A percentile compares a stretch with the other conserved stretches of the same genome.
phyloP scores from a whole-genome alignment of 1,140 invertebrate genomes.

The Dinoponera quadriceps region DNA sequence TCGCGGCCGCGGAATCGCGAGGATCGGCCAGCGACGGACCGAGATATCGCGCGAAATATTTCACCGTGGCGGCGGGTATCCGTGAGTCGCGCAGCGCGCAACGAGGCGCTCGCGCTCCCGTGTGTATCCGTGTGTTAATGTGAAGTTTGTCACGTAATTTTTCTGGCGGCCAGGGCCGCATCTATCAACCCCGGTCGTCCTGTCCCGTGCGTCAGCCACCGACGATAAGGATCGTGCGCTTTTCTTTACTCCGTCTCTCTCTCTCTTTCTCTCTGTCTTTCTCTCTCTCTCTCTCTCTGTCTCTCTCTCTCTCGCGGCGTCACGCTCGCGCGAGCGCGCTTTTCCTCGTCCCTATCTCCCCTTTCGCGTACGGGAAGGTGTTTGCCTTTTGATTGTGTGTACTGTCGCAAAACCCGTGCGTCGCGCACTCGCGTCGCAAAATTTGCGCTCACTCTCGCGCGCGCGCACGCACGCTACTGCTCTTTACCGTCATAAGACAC shows the following conservation, averaged over 20 bases:
- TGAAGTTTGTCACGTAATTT: conserved; percentile 85
- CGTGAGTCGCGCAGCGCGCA: conserved; percentile 14
- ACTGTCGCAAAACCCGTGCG: neutral
- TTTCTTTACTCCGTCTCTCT: conserved; percentile 42
- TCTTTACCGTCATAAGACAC: neutral
- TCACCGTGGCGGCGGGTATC: conserved; percentile 15
- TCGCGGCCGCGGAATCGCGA: conserved; percentile 57
- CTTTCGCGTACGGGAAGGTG: conserved; percentile 4
- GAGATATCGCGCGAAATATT: conserved; percentile 79
- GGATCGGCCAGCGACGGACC: conserved; percentile 22
- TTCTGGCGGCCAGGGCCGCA: conserved; percentile 78
- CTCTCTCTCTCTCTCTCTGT: neutral
- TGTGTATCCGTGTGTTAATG: conserved; percentile 78
- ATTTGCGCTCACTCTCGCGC: too few relatives aligned
- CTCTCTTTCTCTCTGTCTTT: conserved; percentile 21
- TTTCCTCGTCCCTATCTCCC: conserved; percentile 17
- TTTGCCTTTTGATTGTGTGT: neutral
- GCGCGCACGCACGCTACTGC: neutral
- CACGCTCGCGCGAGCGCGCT: conserved; percentile 1
- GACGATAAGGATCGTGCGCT: conserved; percentile 60
- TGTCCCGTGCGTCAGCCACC: conserved; percentile 41
- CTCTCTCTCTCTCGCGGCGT: too few relatives aligned
- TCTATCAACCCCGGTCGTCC: conserved; percentile 73
- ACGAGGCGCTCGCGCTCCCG: conserved; percentile 66
- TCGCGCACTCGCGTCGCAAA: too few relatives aligned